phyloP scores from a whole-genome alignment of 2,797 vertebrate species.

The Anniella stebbinsi region DNA sequence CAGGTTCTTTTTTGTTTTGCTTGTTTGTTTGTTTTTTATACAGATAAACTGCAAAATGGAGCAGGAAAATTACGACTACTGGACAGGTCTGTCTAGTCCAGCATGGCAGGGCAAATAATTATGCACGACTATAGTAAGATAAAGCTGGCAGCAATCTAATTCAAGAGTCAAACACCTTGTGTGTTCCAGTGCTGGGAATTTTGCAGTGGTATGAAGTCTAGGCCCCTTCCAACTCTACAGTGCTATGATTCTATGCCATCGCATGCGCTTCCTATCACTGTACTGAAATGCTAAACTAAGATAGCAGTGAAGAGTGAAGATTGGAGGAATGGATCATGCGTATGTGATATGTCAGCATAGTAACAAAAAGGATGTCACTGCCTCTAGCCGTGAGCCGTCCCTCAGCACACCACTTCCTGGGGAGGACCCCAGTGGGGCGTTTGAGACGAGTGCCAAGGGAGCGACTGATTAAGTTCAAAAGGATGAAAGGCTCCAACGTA shows the following conservation, averaged over 20 bases:
- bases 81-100: background rate
- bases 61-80: background rate
- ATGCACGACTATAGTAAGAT: background rate
- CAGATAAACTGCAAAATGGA: background rate
- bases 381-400: background rate
- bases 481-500: background rate
- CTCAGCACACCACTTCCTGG: background rate
- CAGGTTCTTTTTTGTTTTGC: too few relatives aligned
- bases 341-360: background rate
- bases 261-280: background rate
- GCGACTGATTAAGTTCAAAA: slow-evolving; percentile 5
- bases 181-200: background rate
- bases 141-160: background rate
- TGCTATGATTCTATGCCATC: background rate
- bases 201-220: background rate
- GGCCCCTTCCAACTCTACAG: background rate
- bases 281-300: background rate
- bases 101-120: too few relatives aligned
- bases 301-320: background rate
- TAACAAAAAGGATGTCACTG: slow-evolving; percentile 9
- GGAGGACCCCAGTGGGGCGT: background rate
- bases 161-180: background rate
- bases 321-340: background rate
- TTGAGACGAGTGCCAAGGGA: background rate
- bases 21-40: background rate